Evolutionary conservation across 2,888 invertebrate genomes (phyloP).

Genomic region (Phlogophora meticulosa): DNA sequence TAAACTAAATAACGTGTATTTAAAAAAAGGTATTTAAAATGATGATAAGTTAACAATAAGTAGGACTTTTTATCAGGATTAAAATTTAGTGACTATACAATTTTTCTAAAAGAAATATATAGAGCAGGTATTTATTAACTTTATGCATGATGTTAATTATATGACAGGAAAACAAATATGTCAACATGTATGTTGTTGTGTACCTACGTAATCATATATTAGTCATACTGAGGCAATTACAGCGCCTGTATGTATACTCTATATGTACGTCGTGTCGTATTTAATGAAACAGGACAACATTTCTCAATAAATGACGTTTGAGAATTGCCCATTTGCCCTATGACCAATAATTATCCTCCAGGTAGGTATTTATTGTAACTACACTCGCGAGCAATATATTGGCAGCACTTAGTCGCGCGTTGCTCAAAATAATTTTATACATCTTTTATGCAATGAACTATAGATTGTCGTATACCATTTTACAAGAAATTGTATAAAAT

Average conservation of each 20-base stretch:
- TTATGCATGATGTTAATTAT: background rate
- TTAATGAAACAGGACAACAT: constrained; percentile 38
- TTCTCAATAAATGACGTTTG: constrained; percentile 21
- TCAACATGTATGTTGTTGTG: constrained; percentile 4
- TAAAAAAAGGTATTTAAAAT: too few relatives aligned
- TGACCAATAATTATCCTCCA: constrained; percentile 3
- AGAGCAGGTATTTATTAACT: background rate
- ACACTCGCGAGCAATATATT: too few relatives aligned
- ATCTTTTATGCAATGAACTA: too few relatives aligned
- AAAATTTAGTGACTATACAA: background rate
- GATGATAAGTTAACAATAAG: too few relatives aligned
- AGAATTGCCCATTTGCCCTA: constrained; percentile 16
- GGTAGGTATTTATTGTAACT: too few relatives aligned
- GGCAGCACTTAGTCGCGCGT: too few relatives aligned
- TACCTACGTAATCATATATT: constrained; percentile 11
- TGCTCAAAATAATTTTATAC: too few relatives aligned
- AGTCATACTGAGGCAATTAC: constrained; percentile 25
- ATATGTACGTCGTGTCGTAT: background rate
- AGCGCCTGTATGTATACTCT: constrained; percentile 1
- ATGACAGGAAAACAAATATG: constrained; percentile 36
- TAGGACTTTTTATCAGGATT: too few relatives aligned
- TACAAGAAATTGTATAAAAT: too few relatives aligned
- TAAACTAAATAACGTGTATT: too few relatives aligned
- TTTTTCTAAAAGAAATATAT: background rate
- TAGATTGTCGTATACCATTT: too few relatives aligned